Evolutionary conservation across 2,797 vertebrate genomes (phyloP), one percentile per base, ranked within the genome.

Genomic region (Diplodus puntazzo): DNA sequence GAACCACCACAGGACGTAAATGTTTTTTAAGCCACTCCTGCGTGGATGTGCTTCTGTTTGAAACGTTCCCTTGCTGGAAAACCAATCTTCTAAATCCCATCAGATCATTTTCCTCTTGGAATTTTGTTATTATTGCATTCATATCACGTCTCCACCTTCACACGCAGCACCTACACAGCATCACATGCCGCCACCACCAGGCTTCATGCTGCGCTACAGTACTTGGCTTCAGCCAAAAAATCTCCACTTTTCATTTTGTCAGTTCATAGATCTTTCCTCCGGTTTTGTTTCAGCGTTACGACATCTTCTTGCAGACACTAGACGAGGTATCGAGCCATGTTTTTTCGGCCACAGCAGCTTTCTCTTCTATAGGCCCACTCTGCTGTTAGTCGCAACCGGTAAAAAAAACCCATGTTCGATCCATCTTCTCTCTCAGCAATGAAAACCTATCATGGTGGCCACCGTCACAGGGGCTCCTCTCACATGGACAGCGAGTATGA

Each of bases 11-110:
- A 64, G 59, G 70, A 61, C 66, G 57, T 69, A 20, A 18, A 23
- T 39, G 20, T 58, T 65, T 8, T 78, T 73, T 34, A 61, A 78
- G 42, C 48, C 55, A 27, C 46, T 50, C 55, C 60, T 75, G n/a
- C 50, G 43, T 50, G 65, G 42, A 55, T 55, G 53, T 68, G 50
- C 59, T 58, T 65, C 60, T 17, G n/a, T 53, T 46, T 61, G 49
- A 66, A 20, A 67, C 10, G 3, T 27, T 79, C 43, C 48, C 18
- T 46, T 8, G 39, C 45, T 49, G 42, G 18, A 62, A 49, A 63
- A 46, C 58, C 49, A 72, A 60, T 53, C 27, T 55, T 23, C 42
- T 34, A 34, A 63, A 23, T 50, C 42, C 20, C 39, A 17, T 58
- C 30, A 50, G 23, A 27, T 39, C 9, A 39, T 14, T 76, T 75